These are phyloP conservation scores for Dunckerocampus dactyliophorus DNA, from an alignment of 2,113 vertebrate species.

Conservation along the genomic window DNA sequence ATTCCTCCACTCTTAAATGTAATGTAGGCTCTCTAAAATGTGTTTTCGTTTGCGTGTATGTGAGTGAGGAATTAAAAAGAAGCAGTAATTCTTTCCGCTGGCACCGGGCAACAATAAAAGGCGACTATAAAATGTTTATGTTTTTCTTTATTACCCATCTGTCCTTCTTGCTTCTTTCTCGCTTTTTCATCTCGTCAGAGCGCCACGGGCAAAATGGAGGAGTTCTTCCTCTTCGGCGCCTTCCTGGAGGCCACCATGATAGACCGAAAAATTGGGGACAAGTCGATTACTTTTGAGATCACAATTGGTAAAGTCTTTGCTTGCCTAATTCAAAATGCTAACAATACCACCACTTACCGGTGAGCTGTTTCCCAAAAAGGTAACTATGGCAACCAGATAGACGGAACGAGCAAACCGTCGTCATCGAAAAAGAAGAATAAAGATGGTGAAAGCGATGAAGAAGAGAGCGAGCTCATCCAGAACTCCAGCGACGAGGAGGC, in stretches of 20 bases:
- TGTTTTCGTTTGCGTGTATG: too few relatives aligned
- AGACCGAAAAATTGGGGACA: conserved; percentile 94
- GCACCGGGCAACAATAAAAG: conserved; percentile 1
- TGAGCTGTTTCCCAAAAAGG: conserved; percentile 65
- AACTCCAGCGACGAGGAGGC: conserved; percentile 89
- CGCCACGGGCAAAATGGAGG: conserved; percentile 89
- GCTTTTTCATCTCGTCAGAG: conserved; percentile 63
- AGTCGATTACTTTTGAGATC: conserved; percentile 89
- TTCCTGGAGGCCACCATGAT: conserved; percentile 98
- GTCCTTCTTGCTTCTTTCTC: not conserved
- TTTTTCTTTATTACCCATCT: conserved; percentile 1
- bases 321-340: not conserved
- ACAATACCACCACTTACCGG: not conserved
- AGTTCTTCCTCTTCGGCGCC: conserved; percentile 94
- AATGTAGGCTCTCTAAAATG: too few relatives aligned
- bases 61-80: conserved; percentile 3
- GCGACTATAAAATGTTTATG: conserved; percentile 8
- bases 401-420: conserved; percentile 77
- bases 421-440: conserved; percentile 74
- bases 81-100: not conserved
- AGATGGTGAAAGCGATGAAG: conserved; percentile 78
- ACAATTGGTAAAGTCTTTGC: conserved; percentile 82
- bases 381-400: conserved; percentile 93
- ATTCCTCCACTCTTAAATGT: too few relatives aligned
- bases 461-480: conserved; percentile 88